Conservation (phyloP, 2,888 invertebrate species). For the Latrodectus elegans region DNA sequence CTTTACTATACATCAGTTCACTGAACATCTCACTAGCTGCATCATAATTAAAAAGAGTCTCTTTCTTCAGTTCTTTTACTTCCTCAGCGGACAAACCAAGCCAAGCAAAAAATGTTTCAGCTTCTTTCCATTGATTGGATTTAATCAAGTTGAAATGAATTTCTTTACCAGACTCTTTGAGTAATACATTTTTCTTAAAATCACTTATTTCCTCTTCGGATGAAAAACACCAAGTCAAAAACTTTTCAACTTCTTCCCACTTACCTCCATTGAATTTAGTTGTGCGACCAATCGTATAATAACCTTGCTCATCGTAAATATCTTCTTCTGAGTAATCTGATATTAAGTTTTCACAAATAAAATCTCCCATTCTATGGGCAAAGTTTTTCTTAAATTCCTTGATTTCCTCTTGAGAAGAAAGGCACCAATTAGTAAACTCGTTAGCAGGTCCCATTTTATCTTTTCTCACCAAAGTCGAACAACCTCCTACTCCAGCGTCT, state of each 20-base stretch:
- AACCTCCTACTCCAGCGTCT: no score
- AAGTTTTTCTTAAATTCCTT: no score
- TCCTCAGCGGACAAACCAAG: conserved; percentile 23
- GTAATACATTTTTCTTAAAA: conserved; percentile 16
- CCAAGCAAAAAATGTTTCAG: conserved; percentile 37
- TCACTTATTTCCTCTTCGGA: conserved; percentile 33
- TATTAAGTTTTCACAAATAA: no score
- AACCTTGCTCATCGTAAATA: background rate
- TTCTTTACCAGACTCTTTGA: background rate
- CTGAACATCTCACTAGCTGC: conserved; percentile 37
- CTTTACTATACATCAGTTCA: conserved; percentile 28
- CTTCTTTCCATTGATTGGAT: conserved; percentile 24
- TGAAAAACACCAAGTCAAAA: conserved; percentile 26
- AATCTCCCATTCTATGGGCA: no score
- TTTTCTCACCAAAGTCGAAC: background rate
- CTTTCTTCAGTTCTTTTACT: conserved; percentile 34
- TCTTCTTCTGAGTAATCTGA: no score
- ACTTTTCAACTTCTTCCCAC: conserved; percentile 28
- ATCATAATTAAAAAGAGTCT: conserved; percentile 6
- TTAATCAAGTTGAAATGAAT: conserved; percentile 33
- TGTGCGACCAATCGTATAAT: background rate
- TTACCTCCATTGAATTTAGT: conserved; percentile 12
- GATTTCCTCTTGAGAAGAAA: no score
- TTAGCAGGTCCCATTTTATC: no score
- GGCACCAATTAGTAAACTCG: no score